These are phyloP conservation scores for Pyrochroa serraticornis DNA, from an alignment of 2,888 invertebrate genomes.

Conservation along the genomic window DNA sequence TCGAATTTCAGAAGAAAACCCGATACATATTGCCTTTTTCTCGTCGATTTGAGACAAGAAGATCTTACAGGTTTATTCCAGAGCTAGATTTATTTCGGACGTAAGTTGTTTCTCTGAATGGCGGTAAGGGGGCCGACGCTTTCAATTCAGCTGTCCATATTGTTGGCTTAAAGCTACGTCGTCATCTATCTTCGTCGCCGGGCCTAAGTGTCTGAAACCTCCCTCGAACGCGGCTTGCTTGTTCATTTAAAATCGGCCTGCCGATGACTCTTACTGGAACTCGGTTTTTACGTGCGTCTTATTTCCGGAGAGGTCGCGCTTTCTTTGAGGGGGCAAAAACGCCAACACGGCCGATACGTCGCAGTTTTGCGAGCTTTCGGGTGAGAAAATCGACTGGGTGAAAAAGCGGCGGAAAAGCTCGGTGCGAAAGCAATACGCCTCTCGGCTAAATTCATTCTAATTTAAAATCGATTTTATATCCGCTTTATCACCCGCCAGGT, in stretches of 20 bases:
- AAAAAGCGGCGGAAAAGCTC: too few species aligned
- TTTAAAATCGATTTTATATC: too few species aligned
- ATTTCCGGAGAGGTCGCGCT: slow-evolving; percentile 9
- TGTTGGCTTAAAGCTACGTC: slow-evolving; percentile 44
- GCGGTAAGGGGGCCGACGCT: slow-evolving; percentile 34
- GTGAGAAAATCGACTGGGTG: too few species aligned
- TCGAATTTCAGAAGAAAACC: too few species aligned
- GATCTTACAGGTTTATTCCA: slow-evolving; percentile 24
- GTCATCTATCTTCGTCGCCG: slow-evolving; percentile 45
- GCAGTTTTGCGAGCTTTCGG: too few species aligned
- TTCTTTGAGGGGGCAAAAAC: background rate
- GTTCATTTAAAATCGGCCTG: slow-evolving; percentile 24
- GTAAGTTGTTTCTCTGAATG: slow-evolving; percentile 30
- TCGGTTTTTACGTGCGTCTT: slow-evolving; percentile 5
- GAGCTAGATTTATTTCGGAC: slow-evolving; percentile 29
- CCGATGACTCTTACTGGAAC: slow-evolving; percentile 15
- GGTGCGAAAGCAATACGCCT: too few species aligned
- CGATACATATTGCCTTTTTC: too few species aligned
- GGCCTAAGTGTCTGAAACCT: slow-evolving; percentile 24
- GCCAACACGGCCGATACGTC: too few species aligned
- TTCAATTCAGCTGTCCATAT: slow-evolving; percentile 49
- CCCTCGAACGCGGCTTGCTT: slow-evolving; percentile 18
- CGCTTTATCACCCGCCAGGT: too few species aligned
- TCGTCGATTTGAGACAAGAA: slow-evolving; percentile 4
- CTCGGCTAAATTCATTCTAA: too few species aligned